These are phyloP conservation scores for Bibio marci DNA, from an alignment of 2,888 invertebrate genomes.

Conservation along the genomic window DNA sequence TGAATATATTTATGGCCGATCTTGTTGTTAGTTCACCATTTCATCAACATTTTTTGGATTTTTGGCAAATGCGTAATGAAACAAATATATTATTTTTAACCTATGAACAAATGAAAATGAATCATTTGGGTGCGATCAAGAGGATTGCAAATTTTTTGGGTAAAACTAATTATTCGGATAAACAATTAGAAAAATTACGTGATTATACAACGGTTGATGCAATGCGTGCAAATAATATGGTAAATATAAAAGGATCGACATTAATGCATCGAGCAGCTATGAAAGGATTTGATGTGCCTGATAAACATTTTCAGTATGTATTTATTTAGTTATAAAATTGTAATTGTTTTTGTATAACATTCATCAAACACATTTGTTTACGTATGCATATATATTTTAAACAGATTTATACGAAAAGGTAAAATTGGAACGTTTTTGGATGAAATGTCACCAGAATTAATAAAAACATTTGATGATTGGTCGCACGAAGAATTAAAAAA, in stretches of 20 bases:
- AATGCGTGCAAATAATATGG: no score
- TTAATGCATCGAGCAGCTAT: no score
- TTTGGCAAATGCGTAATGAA: constrained; percentile 4
- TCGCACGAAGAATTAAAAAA: not conserved
- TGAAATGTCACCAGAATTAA: constrained; percentile 12
- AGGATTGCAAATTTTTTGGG: constrained; percentile 3
- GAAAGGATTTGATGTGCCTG: no score
- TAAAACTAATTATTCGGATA: not conserved
- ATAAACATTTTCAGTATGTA: no score
- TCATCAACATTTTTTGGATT: constrained; percentile 1
- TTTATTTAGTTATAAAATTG: no score
- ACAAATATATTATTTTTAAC: constrained; percentile 4
- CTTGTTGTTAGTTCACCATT: constrained; percentile 1
- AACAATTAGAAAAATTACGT: constrained; percentile 2
- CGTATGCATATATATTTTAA: no score
- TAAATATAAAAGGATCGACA: no score
- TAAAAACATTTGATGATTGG: constrained; percentile 9
- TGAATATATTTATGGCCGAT: constrained; percentile 5
- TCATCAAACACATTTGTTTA: no score
- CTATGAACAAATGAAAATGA: constrained; percentile 5
- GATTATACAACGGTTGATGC: no score
- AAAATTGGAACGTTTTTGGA: constrained; percentile 14
- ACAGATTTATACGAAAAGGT: constrained; percentile 15
- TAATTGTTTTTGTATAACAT: no score
- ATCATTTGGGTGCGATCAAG: constrained; percentile 1